Conservation (phyloP, 2,888 invertebrate genomes). For the Phortica magna region DNA sequence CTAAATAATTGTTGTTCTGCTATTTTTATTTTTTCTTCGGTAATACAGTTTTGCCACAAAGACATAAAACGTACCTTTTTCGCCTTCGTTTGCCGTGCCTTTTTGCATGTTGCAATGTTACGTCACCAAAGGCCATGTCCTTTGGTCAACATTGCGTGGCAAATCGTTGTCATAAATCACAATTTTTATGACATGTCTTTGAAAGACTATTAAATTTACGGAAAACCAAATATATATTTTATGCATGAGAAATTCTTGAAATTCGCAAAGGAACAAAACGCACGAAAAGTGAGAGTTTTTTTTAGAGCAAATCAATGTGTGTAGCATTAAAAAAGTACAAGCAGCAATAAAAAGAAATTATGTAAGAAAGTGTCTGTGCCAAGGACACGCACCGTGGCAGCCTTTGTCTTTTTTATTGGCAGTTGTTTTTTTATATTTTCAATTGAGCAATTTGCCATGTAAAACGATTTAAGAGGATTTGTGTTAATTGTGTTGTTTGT, state of each 20-base stretch:
- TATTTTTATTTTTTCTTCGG: neutral
- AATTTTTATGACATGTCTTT: conserved; percentile 9
- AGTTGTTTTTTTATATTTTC: too few relatives aligned
- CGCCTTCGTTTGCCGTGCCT: neutral
- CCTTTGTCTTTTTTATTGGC: too few relatives aligned
- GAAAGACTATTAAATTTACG: neutral
- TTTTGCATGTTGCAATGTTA: conserved; percentile 50
- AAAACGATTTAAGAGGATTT: too few relatives aligned
- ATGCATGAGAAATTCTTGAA: neutral
- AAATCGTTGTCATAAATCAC: conserved; percentile 49
- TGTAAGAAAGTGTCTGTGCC: neutral
- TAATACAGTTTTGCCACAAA: too few relatives aligned
- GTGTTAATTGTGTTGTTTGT: too few relatives aligned
- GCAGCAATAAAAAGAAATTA: neutral
- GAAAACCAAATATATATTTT: neutral
- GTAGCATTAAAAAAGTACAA: neutral
- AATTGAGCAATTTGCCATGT: too few relatives aligned
- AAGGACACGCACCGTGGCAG: too few relatives aligned
- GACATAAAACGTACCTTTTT: too few relatives aligned
- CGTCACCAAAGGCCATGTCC: conserved; percentile 51
- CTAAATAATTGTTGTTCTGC: neutral
- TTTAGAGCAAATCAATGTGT: neutral
- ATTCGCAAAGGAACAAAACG: neutral
- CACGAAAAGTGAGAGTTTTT: conserved; percentile 6
- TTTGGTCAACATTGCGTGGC: conserved; percentile 49